A percentile compares a stretch with the other conserved stretches of the same genome.
Evolutionary conservation across 2,113 vertebrate species (phyloP).

Genomic region (Mustelus asterias): DNA sequence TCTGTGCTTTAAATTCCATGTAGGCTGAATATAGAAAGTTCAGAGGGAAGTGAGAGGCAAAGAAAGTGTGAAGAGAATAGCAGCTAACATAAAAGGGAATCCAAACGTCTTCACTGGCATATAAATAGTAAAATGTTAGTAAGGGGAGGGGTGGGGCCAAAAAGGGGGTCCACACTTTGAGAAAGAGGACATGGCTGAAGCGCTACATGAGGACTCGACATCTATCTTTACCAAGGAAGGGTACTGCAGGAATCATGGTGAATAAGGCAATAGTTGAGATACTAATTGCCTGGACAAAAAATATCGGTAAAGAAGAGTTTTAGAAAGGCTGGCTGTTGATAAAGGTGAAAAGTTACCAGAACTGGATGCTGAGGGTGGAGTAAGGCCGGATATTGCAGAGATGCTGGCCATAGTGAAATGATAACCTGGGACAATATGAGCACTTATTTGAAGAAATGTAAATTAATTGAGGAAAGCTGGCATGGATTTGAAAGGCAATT

Average conservation of each 20-base stretch:
- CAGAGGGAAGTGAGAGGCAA: not conserved
- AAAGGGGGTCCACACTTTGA: not conserved
- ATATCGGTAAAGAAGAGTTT: not conserved
- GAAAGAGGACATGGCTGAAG: not conserved
- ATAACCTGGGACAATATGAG: not conserved
- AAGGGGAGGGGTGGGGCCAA: not conserved
- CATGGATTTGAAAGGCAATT: not conserved
- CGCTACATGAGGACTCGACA: not conserved
- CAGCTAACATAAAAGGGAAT: not conserved
- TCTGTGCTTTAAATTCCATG: not conserved
- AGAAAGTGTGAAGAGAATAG: not conserved
- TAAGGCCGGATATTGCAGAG: not conserved
- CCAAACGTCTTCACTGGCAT: not conserved
- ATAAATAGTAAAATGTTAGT: not conserved
- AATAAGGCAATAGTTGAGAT: not conserved
- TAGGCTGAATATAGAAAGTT: not conserved
- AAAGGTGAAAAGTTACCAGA: not conserved
- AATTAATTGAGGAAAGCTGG: not conserved
- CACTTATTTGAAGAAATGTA: not conserved
- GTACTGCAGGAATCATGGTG: not conserved
- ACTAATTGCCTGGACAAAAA: not conserved
- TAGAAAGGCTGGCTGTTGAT: not conserved
- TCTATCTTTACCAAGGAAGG: not conserved
- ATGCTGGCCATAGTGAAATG: not conserved
- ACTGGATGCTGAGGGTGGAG: not conserved